Evolutionary conservation across 1,140 invertebrate genomes (phyloP).

Genomic region (Zaprionus kolodkinae): DNA sequence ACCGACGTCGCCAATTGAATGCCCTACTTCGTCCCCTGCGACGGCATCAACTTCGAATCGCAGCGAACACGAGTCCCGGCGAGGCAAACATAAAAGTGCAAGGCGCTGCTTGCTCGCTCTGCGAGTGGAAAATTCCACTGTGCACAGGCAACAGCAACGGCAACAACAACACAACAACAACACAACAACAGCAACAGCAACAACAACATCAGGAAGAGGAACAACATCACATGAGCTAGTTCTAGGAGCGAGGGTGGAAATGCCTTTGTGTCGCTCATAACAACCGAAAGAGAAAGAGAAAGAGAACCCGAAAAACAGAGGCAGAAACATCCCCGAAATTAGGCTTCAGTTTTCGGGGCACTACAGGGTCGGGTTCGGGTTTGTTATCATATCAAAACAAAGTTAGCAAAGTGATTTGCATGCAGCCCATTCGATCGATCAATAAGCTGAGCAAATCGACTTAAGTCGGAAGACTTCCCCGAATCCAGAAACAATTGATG

Average conservation of each 20-base stretch:
- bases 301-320: constrained; percentile 4
- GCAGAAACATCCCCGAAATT: constrained; percentile 75
- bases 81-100: constrained; percentile 59
- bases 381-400: constrained; percentile 69
- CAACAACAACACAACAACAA: constrained; percentile 17
- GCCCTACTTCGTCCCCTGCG: constrained; percentile 40
- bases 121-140: constrained; percentile 72
- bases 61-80: constrained; percentile 29
- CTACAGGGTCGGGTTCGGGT: not conserved
- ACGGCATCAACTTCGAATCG: not conserved
- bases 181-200: constrained; percentile 2
- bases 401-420: constrained; percentile 35
- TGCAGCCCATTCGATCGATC: constrained; percentile 31
- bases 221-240: constrained; percentile 5
- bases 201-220: constrained; percentile 23
- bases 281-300: constrained; percentile 36
- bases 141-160: constrained; percentile 23
- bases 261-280: constrained; percentile 54
- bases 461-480: not conserved
- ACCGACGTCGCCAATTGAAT: constrained; percentile 18
- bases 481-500: constrained; percentile 31
- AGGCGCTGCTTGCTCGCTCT: constrained; percentile 19
- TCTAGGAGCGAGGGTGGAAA: constrained; percentile 60
- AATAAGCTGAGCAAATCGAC: constrained; percentile 21
- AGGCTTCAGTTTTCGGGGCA: constrained; percentile 57